Percentiles rank a stretch among this genome's conserved stretches.
Conservation (phyloP, 2,888 invertebrate species). For the Celastrina argiolus region DNA sequence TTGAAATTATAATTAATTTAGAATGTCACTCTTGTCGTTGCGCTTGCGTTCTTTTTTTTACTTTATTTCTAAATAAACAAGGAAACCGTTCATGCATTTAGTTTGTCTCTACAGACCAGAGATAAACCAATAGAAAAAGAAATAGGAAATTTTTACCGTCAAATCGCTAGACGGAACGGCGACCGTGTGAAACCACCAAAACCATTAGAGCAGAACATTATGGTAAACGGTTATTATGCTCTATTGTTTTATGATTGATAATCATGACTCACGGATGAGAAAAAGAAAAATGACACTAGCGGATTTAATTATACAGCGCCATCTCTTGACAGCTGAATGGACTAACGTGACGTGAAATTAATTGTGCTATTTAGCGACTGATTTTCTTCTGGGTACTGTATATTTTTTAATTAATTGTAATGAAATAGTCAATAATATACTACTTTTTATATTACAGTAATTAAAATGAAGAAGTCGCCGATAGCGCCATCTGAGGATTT, state of each 20-base stretch:
- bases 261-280: constrained; percentile 9
- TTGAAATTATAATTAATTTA: no score
- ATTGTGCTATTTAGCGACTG: not conserved
- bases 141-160: constrained; percentile 5
- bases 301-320: not conserved
- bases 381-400: not conserved
- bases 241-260: constrained; percentile 23
- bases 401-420: not conserved
- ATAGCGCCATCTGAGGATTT: no score
- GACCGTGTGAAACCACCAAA: constrained; percentile 32
- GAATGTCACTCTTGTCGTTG: not conserved
- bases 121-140: not conserved
- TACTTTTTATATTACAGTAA: no score
- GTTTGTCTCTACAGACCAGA: not conserved
- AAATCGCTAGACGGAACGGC: constrained; percentile 27
- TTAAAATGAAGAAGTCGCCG: no score
- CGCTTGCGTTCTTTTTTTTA: not conserved
- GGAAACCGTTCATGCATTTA: not conserved
- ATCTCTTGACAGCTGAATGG: not conserved
- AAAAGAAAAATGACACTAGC: constrained; percentile 8
- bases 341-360: not conserved
- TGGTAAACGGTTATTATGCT: constrained; percentile 20
- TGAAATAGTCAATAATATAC: not conserved
- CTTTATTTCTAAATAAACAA: not conserved
- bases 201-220: constrained; percentile 32